Evolutionary conservation across 1,140 invertebrate genomes (phyloP).

Genomic region (Trichomalopsis sarcophagae): DNA sequence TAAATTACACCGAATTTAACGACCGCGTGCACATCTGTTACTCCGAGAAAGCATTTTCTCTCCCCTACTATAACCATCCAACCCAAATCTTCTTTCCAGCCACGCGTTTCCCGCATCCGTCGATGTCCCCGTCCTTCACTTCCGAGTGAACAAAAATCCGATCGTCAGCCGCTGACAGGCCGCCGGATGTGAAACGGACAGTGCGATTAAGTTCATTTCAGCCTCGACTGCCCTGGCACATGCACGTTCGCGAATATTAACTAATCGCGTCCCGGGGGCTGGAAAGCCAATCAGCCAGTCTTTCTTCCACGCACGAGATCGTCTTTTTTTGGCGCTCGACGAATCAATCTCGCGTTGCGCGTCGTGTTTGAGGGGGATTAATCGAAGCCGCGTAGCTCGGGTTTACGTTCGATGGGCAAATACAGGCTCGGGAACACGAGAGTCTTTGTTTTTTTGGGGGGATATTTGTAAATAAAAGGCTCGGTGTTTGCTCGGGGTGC

Average conservation of each 20-base stretch:
- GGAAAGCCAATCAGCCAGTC: constrained; percentile 18
- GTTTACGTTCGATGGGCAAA: neutral
- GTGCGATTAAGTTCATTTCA: constrained; percentile 22
- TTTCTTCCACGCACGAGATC: neutral
- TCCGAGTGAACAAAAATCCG: neutral
- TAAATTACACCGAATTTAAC: too few relatives aligned
- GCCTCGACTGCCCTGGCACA: neutral
- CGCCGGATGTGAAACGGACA: neutral
- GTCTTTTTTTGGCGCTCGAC: neutral
- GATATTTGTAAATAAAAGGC: too few relatives aligned
- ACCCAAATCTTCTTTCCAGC: neutral
- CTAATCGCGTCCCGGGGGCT: neutral
- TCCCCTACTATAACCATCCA: neutral
- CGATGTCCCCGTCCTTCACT: neutral
- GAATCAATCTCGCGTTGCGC: neutral
- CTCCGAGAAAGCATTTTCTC: too few relatives aligned
- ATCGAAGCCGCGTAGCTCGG: neutral
- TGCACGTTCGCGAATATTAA: constrained; percentile 25
- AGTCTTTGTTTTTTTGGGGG: too few relatives aligned
- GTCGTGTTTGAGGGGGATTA: neutral
- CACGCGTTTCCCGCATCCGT: neutral
- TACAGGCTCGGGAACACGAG: neutral
- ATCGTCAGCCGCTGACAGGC: neutral
- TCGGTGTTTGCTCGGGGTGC: too few relatives aligned
- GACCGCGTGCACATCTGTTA: too few relatives aligned